These are phyloP conservation scores for Manis javanica DNA, from an alignment of 2,797 vertebrate species.

Conservation along the genomic window DNA sequence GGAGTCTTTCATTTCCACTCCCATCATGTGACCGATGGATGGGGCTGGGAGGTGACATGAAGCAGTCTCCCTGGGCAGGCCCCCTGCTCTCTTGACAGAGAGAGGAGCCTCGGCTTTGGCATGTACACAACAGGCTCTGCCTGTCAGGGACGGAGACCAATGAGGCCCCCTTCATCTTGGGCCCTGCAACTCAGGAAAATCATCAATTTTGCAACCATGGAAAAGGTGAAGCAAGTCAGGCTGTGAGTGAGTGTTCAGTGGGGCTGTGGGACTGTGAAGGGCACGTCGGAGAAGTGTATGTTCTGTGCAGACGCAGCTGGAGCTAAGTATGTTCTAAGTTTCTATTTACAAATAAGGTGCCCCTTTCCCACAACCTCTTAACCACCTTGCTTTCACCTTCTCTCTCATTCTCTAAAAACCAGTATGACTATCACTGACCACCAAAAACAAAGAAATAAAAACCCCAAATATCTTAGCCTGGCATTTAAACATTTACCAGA, in stretches of 20 bases:
- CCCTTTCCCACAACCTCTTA: not conserved
- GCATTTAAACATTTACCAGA: not conserved
- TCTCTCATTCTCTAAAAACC: not conserved
- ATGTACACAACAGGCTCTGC: not conserved
- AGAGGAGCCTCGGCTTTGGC: slow-evolving; percentile 8
- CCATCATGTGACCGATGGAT: not conserved
- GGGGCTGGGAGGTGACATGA: not conserved
- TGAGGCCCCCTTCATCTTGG: not conserved
- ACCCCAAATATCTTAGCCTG: not conserved
- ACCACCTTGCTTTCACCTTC: not conserved
- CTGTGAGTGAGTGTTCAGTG: slow-evolving; percentile 30
- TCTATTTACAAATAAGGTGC: not conserved
- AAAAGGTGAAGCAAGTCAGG: not conserved
- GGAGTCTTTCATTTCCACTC: not conserved
- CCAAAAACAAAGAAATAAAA: not conserved
- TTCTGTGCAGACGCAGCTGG: not conserved
- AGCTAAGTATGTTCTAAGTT: not conserved
- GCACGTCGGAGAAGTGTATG: not conserved
- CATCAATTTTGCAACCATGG: not conserved
- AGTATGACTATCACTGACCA: not conserved
- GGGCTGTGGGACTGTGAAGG: not conserved
- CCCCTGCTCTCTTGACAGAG: not conserved
- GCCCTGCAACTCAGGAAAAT: slow-evolving; percentile 44
- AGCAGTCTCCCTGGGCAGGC: not conserved
- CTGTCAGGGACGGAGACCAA: not conserved